Percentiles rank a stretch among this genome's conserved stretches.
These are phyloP conservation scores for Brachionichthys hirsutus DNA, from an alignment of 2,113 vertebrate genomes.

Conservation along the genomic window DNA sequence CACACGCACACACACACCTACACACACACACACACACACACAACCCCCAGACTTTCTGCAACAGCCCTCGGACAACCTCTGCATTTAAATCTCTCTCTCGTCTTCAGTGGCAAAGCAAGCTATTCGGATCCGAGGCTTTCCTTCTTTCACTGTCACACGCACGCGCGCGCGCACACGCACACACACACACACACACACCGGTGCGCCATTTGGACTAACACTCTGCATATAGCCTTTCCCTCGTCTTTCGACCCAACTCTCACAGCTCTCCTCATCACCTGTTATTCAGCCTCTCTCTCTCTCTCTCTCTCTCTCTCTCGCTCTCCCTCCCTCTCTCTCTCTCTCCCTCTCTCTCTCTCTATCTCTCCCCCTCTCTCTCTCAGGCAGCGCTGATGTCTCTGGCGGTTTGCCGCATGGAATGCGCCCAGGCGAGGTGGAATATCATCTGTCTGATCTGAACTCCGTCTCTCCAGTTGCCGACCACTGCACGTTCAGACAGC, in stretches of 20 bases:
- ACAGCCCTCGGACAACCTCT: constrained; percentile 43
- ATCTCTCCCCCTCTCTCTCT: constrained; percentile 38
- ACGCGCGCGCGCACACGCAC: not conserved
- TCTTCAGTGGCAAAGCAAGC: constrained; percentile 64
- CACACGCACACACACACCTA: constrained; percentile 1
- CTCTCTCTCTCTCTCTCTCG: constrained; percentile 16
- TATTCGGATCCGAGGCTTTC: constrained; percentile 47
- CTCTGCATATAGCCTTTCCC: constrained; percentile 48
- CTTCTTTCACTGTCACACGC: not conserved
- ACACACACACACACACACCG: constrained; percentile 1
- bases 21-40: constrained; percentile 7
- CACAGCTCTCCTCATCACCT: constrained; percentile 39
- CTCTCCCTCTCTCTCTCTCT: constrained; percentile 16
- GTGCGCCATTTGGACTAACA: constrained; percentile 60
- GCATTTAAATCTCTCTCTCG: constrained; percentile 60
- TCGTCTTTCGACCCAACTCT: constrained; percentile 48
- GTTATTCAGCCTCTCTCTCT: constrained; percentile 31
- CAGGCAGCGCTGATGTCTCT: constrained; percentile 67
- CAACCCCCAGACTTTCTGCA: constrained; percentile 42
- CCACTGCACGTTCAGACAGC: constrained; percentile 41
- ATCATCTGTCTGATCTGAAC: constrained; percentile 62
- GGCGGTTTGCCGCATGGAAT: constrained; percentile 79
- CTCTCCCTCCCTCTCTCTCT: constrained; percentile 22
- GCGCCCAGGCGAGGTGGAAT: constrained; percentile 64
- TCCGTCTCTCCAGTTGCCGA: constrained; percentile 41